Conservation (phyloP, 2,888 invertebrate genomes). For the Melipona bicolor region DNA sequence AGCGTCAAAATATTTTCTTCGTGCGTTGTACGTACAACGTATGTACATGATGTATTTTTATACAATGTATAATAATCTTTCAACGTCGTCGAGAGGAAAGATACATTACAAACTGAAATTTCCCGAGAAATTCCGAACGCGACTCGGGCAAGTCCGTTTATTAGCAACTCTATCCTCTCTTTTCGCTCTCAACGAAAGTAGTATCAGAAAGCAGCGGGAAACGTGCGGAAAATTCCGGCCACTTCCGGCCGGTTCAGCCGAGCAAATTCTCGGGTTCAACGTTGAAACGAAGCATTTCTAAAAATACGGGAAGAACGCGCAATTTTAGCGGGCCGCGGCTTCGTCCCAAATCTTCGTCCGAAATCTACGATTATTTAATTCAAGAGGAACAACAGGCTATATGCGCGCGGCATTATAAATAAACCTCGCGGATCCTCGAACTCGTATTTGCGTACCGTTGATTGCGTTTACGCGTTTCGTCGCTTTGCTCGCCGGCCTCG, state of each 20-base stretch:
- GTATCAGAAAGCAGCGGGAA: conserved; percentile 16
- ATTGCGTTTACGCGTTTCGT: not conserved
- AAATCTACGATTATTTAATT: conserved; percentile 48
- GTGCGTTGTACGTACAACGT: not conserved
- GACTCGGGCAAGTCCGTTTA: not conserved
- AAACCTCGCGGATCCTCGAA: not conserved
- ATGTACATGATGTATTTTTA: not conserved
- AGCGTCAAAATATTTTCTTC: too few relatives aligned
- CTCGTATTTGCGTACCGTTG: not conserved
- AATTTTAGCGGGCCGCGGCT: conserved; percentile 24
- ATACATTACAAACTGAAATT: not conserved
- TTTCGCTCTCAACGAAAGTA: not conserved
- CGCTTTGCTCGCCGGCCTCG: not conserved
- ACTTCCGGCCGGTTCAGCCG: not conserved
- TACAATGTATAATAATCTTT: not conserved
- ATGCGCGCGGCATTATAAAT: not conserved
- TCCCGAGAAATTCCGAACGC: not conserved
- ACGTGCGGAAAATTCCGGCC: conserved; percentile 15
- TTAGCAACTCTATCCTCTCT: not conserved
- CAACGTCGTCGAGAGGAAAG: not conserved
- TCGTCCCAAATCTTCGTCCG: not conserved
- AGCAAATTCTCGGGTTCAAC: conserved; percentile 40
- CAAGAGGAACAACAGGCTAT: conserved; percentile 22
- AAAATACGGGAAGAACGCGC: conserved; percentile 47
- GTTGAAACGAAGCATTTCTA: conserved; percentile 40